Conservation (phyloP, 2,888 invertebrate genomes). For the Clistopyga incitator region DNA sequence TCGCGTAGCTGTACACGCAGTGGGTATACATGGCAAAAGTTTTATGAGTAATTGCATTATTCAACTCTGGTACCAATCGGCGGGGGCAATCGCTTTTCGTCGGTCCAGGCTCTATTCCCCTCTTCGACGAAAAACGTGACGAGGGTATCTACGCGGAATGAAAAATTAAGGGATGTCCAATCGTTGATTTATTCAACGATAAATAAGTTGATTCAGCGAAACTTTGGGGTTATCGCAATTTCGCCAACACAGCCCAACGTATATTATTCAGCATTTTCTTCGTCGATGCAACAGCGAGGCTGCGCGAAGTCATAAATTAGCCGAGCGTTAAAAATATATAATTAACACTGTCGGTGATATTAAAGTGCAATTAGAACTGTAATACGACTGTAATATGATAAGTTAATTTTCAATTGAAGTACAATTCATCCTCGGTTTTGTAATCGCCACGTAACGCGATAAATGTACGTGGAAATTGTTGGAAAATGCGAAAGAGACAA, state of each 20-base stretch:
- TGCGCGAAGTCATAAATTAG: not conserved
- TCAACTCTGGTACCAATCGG: conserved; percentile 50
- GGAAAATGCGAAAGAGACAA: conserved; percentile 18
- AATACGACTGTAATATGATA: not conserved
- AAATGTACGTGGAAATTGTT: conserved; percentile 1
- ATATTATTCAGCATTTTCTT: not conserved
- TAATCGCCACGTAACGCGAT: conserved; percentile 4
- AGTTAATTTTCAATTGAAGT: not conserved
- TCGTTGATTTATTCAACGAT: conserved; percentile 28
- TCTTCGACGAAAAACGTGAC: conserved; percentile 30
- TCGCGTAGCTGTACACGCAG: conserved; percentile 9
- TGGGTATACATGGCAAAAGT: conserved; percentile 45
- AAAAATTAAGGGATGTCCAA: conserved; percentile 36
- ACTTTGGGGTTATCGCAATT: conserved; percentile 1
- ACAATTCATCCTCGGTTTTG: not conserved
- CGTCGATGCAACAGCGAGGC: not conserved
- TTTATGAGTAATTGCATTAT: conserved; percentile 61
- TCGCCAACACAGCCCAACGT: not conserved
- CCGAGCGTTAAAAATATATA: not conserved
- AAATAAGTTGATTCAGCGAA: conserved; percentile 13
- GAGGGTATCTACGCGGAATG: conserved; percentile 23
- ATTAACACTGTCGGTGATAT: not conserved
- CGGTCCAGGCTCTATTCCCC: not conserved
- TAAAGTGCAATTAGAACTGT: not conserved
- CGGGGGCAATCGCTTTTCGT: conserved; percentile 51